Conservation (phyloP, 2,113 vertebrate genomes). For the Sphyrna mokarran region DNA sequence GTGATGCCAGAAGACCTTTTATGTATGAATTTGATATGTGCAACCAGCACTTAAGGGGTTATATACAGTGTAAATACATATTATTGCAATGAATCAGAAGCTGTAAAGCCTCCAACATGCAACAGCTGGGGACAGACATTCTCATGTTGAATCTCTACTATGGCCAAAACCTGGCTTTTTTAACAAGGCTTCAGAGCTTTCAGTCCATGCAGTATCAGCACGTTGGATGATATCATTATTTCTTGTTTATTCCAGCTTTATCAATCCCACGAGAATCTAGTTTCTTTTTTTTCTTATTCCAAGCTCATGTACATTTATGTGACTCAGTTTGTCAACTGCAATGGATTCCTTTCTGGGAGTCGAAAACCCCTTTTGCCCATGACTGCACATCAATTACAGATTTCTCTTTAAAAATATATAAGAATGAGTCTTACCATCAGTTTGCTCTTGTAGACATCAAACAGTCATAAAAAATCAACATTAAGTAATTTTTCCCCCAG, state of each 20-base stretch:
- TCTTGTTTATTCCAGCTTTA: slow-evolving; percentile 61
- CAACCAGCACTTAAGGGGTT: slow-evolving; percentile 34
- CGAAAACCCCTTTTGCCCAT: not conserved
- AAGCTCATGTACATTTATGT: not conserved
- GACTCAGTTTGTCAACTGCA: not conserved
- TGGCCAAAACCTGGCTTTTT: slow-evolving; percentile 22
- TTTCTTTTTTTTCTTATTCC: slow-evolving; percentile 41
- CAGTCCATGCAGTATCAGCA: slow-evolving; percentile 2
- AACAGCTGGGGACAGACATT: slow-evolving; percentile 36
- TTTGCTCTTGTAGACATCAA: not conserved
- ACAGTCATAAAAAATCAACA: not conserved
- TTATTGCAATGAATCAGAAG: slow-evolving; percentile 36
- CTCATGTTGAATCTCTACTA: slow-evolving; percentile 10
- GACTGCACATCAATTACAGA: not conserved
- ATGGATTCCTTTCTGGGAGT: not conserved
- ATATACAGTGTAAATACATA: slow-evolving; percentile 31
- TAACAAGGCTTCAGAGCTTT: slow-evolving; percentile 32
- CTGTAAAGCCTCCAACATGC: slow-evolving; percentile 31
- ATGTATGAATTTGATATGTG: slow-evolving; percentile 33
- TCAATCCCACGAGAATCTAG: slow-evolving; percentile 51
- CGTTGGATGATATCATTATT: slow-evolving; percentile 8
- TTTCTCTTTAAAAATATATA: not conserved
- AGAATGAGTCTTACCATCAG: slow-evolving; percentile 1
- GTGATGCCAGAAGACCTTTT: slow-evolving; percentile 27
- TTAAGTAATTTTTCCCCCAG: not conserved